Base-by-base conservation (phyloP, 2,888 invertebrate species). In the Dolichopus griseipennis region DNA sequence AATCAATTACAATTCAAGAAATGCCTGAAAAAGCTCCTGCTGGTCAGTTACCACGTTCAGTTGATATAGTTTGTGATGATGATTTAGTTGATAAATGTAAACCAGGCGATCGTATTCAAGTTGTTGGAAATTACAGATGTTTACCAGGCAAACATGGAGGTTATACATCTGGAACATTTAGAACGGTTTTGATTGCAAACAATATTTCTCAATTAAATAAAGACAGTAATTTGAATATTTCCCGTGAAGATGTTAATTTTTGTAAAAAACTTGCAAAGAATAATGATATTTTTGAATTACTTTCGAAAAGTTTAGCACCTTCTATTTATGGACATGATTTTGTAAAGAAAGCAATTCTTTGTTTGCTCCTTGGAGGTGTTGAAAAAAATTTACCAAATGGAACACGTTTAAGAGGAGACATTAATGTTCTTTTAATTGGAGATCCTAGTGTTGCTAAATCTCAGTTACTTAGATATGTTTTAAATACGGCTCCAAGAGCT, bases 371-470 rank as follows among this genome's bases (percentile, higher is more conserved):
- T 8, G 98, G 99, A 0, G 99, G 99, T 0, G 91, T 92, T 72
- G 99, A 99, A 83, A 99, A 97, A 82, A 83, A 93, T 61, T 81
- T 97, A 71, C 89, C 91, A 2, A 97, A 96, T 81, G 96, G 96
- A 67, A 95, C 95, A 0, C 86, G 97, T 69, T 84, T 97, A 0
- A 87, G 97, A 84, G 97, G 91, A 66, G 88, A 89, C 79, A 93
- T 97, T 72, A 97, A 97, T 81, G 84, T 97, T 61, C 85, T 97
- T 61, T 84, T 99, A 3, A 97, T 99, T 76, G 99, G 99, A 65
- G 99, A 99, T 84, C 99, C 99, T 0, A 97, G 97, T 67, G 98
- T 99, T 61, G 99, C 99, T 1, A 99, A 99, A 83, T 99, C 98
- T 0, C 99, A 99, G 80, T 83, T 95, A 67, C 81, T 95, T 7